phyloP scores from a whole-genome alignment of 2,888 invertebrate genomes.

The Platycnemis pennipes region DNA sequence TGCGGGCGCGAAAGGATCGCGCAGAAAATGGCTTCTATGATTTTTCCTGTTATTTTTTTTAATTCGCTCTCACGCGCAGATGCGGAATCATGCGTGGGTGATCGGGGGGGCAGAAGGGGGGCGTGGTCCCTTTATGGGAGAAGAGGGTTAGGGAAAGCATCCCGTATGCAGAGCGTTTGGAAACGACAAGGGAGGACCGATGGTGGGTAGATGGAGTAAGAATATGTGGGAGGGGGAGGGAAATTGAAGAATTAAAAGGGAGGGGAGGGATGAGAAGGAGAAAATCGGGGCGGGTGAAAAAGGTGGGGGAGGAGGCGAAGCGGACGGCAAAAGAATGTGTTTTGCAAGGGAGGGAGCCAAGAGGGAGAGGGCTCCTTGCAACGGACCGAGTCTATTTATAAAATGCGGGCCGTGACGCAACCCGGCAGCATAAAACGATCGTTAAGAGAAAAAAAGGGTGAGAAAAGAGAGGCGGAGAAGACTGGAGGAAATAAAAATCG shows the following conservation, averaged over 20 bases:
- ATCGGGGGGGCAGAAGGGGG: not conserved
- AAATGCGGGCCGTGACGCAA: constrained; percentile 31
- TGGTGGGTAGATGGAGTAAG: not conserved
- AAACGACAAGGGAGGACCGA: not conserved
- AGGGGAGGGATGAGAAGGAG: not conserved
- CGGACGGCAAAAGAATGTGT: constrained; percentile 56
- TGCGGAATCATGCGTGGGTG: not conserved
- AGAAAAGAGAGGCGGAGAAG: not conserved
- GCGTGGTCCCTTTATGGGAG: no score
- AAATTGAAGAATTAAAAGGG: no score
- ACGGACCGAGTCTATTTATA: constrained; percentile 22
- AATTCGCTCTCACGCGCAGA: not conserved
- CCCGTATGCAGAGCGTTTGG: not conserved
- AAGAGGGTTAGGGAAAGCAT: not conserved
- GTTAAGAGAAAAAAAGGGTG: not conserved
- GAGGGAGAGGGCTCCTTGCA: not conserved
- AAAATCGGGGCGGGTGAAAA: not conserved
- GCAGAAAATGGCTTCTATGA: not conserved
- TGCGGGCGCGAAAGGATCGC: not conserved
- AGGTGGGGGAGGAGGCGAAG: not conserved
- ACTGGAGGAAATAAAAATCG: constrained; percentile 16
- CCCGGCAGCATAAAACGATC: constrained; percentile 4
- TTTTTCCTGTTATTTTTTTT: not conserved
- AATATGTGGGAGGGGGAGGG: not conserved
- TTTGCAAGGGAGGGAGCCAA: constrained; percentile 50